phyloP scores from a whole-genome alignment of 1,140 invertebrate genomes.

The Heliconius hewitsoni region DNA sequence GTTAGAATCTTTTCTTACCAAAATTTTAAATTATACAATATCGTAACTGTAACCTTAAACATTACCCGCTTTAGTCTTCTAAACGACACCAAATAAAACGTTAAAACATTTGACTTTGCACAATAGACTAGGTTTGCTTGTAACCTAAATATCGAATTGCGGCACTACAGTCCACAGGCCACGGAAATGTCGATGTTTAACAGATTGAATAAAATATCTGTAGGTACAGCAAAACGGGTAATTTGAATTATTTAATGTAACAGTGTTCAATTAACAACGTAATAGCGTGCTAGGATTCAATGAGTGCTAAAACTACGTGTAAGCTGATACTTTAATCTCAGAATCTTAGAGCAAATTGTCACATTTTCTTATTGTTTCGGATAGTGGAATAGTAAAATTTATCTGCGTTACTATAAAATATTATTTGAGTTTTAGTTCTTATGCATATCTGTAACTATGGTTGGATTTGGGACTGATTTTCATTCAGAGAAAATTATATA shows the following conservation, averaged over 20 bases:
- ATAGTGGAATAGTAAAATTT: too few species aligned
- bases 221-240: slow-evolving; percentile 24
- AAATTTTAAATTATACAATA: not conserved
- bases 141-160: slow-evolving; percentile 80
- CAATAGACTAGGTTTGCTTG: slow-evolving; percentile 77
- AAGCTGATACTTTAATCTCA: too few species aligned
- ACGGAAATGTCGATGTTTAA: slow-evolving; percentile 65
- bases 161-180: slow-evolving; percentile 62
- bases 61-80: not conserved
- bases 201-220: slow-evolving; percentile 61
- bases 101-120: slow-evolving; percentile 76
- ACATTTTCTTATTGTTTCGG: too few species aligned
- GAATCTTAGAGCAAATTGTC: too few species aligned
- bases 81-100: slow-evolving; percentile 46
- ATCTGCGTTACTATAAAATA: too few species aligned
- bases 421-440: too few species aligned
- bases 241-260: slow-evolving; percentile 35
- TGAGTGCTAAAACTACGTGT: not conserved
- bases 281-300: not conserved
- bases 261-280: slow-evolving; percentile 20
- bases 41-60: not conserved
- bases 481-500: too few species aligned
- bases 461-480: too few species aligned
- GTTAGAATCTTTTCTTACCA: not conserved
- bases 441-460: too few species aligned